Base-by-base conservation (phyloP, 1,140 invertebrate genomes). In the Argopecten irradians region DNA sequence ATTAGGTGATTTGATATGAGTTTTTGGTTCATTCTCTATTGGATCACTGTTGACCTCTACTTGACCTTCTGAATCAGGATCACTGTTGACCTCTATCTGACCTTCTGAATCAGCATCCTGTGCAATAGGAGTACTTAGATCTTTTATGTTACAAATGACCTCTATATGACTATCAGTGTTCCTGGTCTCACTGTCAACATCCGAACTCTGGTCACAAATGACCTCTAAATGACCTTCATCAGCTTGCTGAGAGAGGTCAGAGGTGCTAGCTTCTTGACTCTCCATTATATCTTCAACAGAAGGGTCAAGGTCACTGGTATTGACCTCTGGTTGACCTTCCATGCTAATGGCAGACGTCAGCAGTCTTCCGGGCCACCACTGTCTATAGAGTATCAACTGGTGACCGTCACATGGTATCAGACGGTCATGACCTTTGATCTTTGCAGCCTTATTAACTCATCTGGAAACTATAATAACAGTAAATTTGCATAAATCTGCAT, bases 321-420 rank as follows among this genome's bases (percentile, higher is more conserved):
- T 71, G 55, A 71, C 55, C 55, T 28, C 55, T 71, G 55, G n/a
- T 71, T 71, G 55, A 71, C 55, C 55, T 71, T 71, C 55, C 55
- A 71, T 71, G 55, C 55, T n/a, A n/a, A n/a, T 71, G 55, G n/a
- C 13, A 28, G 55, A 71, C 22, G 55, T 71, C 55, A 71, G 2
- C 55, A 71, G 5, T 7, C 22, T 3, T 16, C 55, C 5, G 55
- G n/a, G 22, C 55, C 22, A 71, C n/a, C 55, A n/a, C 55, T 71
- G 1, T n/a, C n/a, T n/a, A n/a, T n/a, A n/a, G n/a, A n/a, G n/a
- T 7, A 71, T 11, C 55, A 22, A 28, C 28, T 28, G 8, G 5
- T 71, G 55, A 71, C 16, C 8, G 16, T 71, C 13, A 71, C 55
- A 71, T 71, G 5, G n/a, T 71, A n/a, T 16, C 16, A 16, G n/a